Percentiles rank a stretch among this genome's conserved stretches.
These are phyloP conservation scores for Eudyptes chrysolophus DNA, from an alignment of 2,113 vertebrate genomes.

Conservation along the genomic window DNA sequence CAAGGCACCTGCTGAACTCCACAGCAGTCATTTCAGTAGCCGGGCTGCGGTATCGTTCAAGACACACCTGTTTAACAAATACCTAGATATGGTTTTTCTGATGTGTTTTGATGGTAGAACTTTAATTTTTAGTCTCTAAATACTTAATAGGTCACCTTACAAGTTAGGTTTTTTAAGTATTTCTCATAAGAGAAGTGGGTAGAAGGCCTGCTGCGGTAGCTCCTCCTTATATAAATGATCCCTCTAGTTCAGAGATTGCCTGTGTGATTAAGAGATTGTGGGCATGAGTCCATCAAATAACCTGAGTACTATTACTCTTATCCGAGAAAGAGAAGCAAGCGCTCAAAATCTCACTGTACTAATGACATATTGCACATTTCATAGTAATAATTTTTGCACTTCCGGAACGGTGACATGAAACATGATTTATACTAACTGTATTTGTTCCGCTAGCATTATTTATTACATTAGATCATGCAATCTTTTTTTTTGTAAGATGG, in stretches of 20 bases:
- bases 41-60: neutral
- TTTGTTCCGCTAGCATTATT: neutral
- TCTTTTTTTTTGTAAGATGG: neutral
- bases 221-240: neutral
- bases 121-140: neutral
- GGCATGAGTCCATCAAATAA: neutral
- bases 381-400: neutral
- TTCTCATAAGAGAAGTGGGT: neutral
- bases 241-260: neutral
- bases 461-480: neutral
- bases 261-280: neutral
- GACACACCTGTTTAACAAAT: neutral
- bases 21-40: neutral
- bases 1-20: slow-evolving; percentile 1
- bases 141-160: neutral
- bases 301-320: neutral
- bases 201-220: neutral
- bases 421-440: neutral
- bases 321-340: neutral
- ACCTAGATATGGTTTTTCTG: neutral
- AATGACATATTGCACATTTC: neutral
- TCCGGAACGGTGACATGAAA: neutral
- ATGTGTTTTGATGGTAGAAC: neutral
- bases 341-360: neutral
- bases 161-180: neutral